phyloP scores from a whole-genome alignment of 2,888 invertebrate genomes.

The Lomographa bimaculata region DNA sequence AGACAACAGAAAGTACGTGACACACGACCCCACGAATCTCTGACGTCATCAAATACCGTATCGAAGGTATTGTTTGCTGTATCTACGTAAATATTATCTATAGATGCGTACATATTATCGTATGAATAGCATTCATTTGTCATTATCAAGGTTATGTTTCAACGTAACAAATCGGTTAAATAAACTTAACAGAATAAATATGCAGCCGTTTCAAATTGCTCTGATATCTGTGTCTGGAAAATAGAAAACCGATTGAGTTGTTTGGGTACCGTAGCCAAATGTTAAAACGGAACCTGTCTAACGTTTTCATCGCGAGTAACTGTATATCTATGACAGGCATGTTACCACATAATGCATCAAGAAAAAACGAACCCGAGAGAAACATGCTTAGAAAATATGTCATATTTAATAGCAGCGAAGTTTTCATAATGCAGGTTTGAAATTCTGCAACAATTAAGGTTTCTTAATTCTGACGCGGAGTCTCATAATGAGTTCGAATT shows the following conservation, averaged over 20 bases:
- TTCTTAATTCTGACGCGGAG: too few species aligned
- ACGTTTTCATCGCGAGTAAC: too few species aligned
- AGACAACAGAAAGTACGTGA: constrained; percentile 36
- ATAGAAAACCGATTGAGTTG: constrained; percentile 8
- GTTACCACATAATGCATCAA: too few species aligned
- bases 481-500: too few species aligned
- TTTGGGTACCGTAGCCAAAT: too few species aligned
- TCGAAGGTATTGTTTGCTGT: constrained; percentile 15
- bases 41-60: constrained; percentile 11
- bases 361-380: too few species aligned
- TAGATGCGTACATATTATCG: constrained; percentile 25
- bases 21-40: constrained; percentile 34
- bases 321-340: too few species aligned
- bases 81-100: constrained; percentile 23
- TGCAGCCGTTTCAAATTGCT: constrained; percentile 17
- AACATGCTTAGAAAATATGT: too few species aligned
- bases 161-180: constrained; percentile 26
- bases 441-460: too few species aligned
- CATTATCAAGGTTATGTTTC: constrained; percentile 33
- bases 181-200: constrained; percentile 12
- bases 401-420: too few species aligned
- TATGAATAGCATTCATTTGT: constrained; percentile 25
- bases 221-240: constrained; percentile 12
- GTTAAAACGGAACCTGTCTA: too few species aligned
- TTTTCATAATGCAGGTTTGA: too few species aligned